These are phyloP conservation scores for Notothenia rossii DNA, from an alignment of 2,113 vertebrate genomes.

Conservation along the genomic window DNA sequence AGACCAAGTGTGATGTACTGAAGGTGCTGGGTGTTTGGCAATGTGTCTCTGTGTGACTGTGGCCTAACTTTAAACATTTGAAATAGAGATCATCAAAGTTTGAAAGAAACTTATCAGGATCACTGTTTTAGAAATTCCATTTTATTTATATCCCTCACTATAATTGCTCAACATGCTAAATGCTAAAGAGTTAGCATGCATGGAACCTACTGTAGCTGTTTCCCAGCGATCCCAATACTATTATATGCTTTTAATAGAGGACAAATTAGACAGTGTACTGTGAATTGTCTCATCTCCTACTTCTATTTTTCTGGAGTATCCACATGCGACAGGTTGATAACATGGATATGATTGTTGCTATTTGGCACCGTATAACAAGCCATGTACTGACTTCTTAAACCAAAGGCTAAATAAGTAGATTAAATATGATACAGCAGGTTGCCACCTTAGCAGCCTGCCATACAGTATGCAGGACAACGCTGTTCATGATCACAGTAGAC, in stretches of 20 bases:
- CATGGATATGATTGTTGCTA: not conserved
- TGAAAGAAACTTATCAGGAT: not conserved
- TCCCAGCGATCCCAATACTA: too few relatives aligned
- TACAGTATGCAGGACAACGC: conserved; percentile 78
- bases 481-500: conserved; percentile 79
- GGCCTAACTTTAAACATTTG: not conserved
- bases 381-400: not conserved
- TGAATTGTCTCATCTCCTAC: not conserved
- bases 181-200: not conserved
- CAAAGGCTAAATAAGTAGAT: not conserved
- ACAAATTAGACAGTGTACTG: not conserved
- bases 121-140: not conserved
- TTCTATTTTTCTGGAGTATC: not conserved
- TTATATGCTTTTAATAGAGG: not conserved
- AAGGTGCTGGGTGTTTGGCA: too few relatives aligned
- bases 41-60: not conserved
- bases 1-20: too few relatives aligned
- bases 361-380: not conserved
- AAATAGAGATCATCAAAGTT: not conserved
- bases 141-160: not conserved
- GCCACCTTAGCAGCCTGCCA: conserved; percentile 79
- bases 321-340: conserved; percentile 28
- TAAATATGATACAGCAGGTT: conserved; percentile 61
- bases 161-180: not conserved
- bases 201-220: not conserved